Conservation (phyloP, 2,113 vertebrate genomes). For the Seriola aureovittata region DNA sequence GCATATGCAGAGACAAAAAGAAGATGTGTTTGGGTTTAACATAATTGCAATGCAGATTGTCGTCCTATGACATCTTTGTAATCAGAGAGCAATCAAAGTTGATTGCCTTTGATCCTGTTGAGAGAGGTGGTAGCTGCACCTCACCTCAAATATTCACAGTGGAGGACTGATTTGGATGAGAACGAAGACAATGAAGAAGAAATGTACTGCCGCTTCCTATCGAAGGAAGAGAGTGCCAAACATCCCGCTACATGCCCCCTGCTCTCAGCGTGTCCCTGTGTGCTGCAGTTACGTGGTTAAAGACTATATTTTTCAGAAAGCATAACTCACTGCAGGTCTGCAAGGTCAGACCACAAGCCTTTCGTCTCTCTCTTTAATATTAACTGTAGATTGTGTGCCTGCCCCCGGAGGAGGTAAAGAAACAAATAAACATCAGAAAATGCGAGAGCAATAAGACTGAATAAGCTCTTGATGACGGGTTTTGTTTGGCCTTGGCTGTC, state of each 20-base stretch:
- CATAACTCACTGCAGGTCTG: background rate
- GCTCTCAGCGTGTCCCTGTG: background rate
- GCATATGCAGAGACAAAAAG: background rate
- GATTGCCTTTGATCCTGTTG: conserved; percentile 15
- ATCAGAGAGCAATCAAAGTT: conserved; percentile 25
- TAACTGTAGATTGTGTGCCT: background rate
- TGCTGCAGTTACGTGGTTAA: background rate
- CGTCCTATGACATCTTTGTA: background rate
- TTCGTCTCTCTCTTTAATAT: conserved; percentile 2
- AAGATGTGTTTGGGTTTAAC: background rate
- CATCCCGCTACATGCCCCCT: background rate
- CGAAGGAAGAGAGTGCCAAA: background rate
- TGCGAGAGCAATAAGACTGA: background rate
- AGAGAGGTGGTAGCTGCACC: background rate
- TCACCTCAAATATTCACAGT: background rate
- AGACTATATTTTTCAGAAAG: background rate
- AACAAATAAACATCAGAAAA: background rate
- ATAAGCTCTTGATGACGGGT: background rate
- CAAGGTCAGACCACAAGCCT: conserved; percentile 5
- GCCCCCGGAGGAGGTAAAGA: background rate
- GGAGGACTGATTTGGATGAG: background rate
- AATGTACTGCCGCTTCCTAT: background rate
- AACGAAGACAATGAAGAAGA: background rate
- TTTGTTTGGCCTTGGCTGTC: conserved; percentile 19
- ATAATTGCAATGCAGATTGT: background rate